Conservation (phyloP, 1,140 invertebrate genomes). For the Oncopodura yosiiana region DNA sequence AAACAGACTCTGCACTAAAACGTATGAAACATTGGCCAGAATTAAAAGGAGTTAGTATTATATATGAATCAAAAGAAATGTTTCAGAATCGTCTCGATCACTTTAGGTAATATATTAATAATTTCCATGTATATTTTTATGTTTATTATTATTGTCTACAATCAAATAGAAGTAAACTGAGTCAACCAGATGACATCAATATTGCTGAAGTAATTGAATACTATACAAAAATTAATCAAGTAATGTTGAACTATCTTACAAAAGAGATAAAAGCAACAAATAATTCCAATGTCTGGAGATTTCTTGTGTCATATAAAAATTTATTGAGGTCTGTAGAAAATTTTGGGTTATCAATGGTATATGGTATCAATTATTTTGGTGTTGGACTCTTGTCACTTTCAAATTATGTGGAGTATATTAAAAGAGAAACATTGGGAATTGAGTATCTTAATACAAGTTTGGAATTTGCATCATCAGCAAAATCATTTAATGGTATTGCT, state of each 20-base stretch:
- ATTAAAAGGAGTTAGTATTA: conserved; percentile 38
- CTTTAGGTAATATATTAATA: conserved; percentile 50
- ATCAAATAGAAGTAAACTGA: conserved; percentile 48
- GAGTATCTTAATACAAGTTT: conserved; percentile 66
- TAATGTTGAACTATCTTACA: conserved; percentile 64
- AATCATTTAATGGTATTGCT: conserved; percentile 49
- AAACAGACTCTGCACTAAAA: conserved; percentile 59
- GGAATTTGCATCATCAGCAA: conserved; percentile 63
- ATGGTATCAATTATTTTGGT: conserved; percentile 74
- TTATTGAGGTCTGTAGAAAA: conserved; percentile 70
- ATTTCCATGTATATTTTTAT: background rate
- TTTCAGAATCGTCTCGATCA: conserved; percentile 57
- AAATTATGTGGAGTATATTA: conserved; percentile 61
- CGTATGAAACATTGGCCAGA: conserved; percentile 65
- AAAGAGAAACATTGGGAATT: conserved; percentile 59
- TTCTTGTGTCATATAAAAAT: conserved; percentile 73
- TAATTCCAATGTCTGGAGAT: conserved; percentile 72
- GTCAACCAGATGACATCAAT: conserved; percentile 54
- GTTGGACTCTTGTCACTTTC: conserved; percentile 54
- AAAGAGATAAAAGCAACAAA: conserved; percentile 77
- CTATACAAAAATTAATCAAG: conserved; percentile 70
- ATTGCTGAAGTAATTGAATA: conserved; percentile 64
- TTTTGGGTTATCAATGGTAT: conserved; percentile 70
- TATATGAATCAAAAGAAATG: conserved; percentile 51
- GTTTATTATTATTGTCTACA: background rate